A percentile compares a stretch with the other conserved stretches of the same genome.
Evolutionary conservation across 2,797 vertebrate species (phyloP).

Genomic region (Coendou prehensilis): DNA sequence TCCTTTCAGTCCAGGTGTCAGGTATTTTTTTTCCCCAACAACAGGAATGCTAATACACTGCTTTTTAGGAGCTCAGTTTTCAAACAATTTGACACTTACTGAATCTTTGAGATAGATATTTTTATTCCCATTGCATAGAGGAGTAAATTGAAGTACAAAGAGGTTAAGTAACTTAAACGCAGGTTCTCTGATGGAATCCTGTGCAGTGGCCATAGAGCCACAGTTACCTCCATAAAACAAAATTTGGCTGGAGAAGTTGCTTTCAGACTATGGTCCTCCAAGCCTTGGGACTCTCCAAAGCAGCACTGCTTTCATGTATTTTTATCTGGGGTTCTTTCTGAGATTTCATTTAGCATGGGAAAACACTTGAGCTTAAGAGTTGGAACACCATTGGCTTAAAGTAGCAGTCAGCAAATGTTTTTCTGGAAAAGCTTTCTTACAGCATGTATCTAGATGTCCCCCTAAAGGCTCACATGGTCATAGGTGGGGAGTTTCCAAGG

Average conservation of each 20-base stretch:
- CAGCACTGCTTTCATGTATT: background rate
- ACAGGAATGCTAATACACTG: background rate
- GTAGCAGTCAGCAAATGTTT: background rate
- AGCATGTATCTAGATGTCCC: background rate
- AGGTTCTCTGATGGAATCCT: slow-evolving; percentile 7
- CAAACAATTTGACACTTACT: background rate
- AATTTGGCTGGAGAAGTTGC: background rate
- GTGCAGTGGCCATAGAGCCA: background rate
- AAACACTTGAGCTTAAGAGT: background rate
- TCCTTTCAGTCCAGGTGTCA: background rate
- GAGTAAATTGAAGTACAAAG: background rate
- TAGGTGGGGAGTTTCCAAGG: background rate
- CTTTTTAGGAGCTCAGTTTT: background rate
- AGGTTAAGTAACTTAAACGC: background rate
- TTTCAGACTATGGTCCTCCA: background rate
- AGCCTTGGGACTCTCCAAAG: background rate
- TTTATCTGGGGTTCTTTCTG: background rate
- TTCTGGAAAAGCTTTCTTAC: background rate
- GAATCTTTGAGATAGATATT: slow-evolving; percentile 8
- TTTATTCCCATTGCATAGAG: background rate
- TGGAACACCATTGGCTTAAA: background rate
- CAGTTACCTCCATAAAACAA: background rate
- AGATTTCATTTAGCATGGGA: background rate
- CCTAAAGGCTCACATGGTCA: background rate
- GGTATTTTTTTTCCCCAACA: background rate